Percentiles rank a stretch among this genome's conserved stretches.
Evolutionary conservation across 2,888 invertebrate species (phyloP).

Genomic region (Nymphalis urticae): DNA sequence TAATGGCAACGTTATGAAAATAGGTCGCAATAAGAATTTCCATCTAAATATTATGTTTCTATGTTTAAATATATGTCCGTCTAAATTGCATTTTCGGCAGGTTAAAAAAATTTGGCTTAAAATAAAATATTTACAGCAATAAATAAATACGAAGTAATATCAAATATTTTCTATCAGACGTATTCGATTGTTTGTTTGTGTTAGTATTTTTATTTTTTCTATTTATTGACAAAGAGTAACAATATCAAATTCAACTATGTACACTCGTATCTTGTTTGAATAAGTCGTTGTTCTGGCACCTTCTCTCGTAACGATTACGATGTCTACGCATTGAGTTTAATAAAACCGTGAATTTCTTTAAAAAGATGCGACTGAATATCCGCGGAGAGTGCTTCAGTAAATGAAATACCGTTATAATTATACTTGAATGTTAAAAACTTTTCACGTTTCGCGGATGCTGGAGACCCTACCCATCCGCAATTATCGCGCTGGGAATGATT

Average conservation of each 20-base stretch:
- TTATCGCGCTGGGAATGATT: constrained; percentile 44
- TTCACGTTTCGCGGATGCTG: constrained; percentile 38
- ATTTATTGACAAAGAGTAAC: neutral
- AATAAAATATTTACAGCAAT: too few species aligned
- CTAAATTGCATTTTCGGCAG: neutral
- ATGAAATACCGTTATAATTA: constrained; percentile 41
- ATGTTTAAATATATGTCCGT: neutral
- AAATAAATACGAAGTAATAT: too few species aligned
- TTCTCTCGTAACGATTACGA: constrained; percentile 23
- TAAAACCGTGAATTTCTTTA: constrained; percentile 30
- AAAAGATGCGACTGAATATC: constrained; percentile 28
- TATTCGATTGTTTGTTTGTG: neutral
- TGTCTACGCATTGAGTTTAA: constrained; percentile 28
- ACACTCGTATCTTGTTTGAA: constrained; percentile 7
- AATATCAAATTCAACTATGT: constrained; percentile 1
- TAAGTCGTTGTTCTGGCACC: constrained; percentile 13
- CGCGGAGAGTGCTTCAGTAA: constrained; percentile 33
- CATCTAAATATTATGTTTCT: neutral
- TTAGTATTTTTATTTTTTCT: neutral
- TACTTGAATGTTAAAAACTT: constrained; percentile 40
- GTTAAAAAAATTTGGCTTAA: neutral
- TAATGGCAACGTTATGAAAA: constrained; percentile 12
- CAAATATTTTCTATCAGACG: too few species aligned
- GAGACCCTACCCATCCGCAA: constrained; percentile 39
- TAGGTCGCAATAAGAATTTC: neutral